A percentile compares a stretch with the other conserved stretches of the same genome.
Conservation (phyloP, 2,113 vertebrate genomes). For the Sphaerodactylus townsendi region DNA sequence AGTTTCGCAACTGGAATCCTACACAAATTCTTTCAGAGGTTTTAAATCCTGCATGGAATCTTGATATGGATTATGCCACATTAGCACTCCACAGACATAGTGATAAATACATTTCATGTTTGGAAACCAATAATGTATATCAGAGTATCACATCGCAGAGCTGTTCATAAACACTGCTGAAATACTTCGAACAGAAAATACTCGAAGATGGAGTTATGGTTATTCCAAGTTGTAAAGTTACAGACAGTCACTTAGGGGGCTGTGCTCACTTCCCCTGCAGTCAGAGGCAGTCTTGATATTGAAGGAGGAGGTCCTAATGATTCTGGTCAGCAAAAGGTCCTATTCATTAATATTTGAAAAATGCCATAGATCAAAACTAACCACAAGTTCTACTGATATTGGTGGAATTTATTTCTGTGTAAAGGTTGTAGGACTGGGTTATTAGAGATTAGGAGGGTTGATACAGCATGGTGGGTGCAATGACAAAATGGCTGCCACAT, state of each 20-base stretch:
- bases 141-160: background rate
- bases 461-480: too few species aligned
- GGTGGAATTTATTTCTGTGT: background rate
- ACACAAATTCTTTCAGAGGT: background rate
- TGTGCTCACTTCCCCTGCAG: background rate
- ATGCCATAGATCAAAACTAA: background rate
- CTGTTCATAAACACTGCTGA: background rate
- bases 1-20: background rate
- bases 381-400: background rate
- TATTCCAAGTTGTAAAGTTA: background rate
- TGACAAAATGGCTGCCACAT: too few species aligned
- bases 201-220: constrained; percentile 5
- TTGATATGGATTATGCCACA: background rate
- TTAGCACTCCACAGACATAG: background rate
- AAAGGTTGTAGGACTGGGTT: background rate
- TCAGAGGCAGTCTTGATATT: background rate
- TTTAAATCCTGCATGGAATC: background rate
- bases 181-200: background rate
- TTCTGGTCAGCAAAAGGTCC: background rate
- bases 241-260: background rate
- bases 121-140: constrained; percentile 10
- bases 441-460: too few species aligned
- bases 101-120: constrained; percentile 5
- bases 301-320: background rate
- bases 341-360: background rate